phyloP scores from a whole-genome alignment of 2,888 invertebrate species.

The Diplolepis rosae region DNA sequence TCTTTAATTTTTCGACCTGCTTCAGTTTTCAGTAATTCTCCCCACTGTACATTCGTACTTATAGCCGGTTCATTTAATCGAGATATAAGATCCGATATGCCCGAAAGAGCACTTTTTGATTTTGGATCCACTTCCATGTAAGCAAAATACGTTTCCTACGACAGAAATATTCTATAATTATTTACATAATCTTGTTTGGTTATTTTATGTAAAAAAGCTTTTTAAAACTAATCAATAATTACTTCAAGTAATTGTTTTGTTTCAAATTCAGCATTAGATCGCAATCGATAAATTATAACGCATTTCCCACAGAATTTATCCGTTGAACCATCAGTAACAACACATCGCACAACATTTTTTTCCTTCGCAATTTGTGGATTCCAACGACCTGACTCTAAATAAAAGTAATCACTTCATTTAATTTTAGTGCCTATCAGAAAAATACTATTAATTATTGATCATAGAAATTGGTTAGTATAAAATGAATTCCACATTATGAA shows the following conservation, averaged over 20 bases:
- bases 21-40: constrained; percentile 75
- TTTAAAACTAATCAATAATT: constrained; percentile 54
- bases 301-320: constrained; percentile 79
- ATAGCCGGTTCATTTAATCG: constrained; percentile 74
- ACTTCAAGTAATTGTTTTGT: constrained; percentile 81
- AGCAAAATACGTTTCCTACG: constrained; percentile 71
- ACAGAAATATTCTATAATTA: background rate
- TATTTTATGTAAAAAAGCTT: background rate
- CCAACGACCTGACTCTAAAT: constrained; percentile 79
- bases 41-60: constrained; percentile 75
- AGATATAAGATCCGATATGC: constrained; percentile 63
- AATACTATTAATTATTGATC: constrained; percentile 19
- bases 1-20: constrained; percentile 74
- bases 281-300: constrained; percentile 82
- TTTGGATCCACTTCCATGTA: constrained; percentile 66
- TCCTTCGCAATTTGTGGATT: constrained; percentile 69
- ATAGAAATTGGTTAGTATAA: background rate
- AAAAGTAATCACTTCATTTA: too few relatives aligned
- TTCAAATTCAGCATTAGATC: constrained; percentile 78
- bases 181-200: background rate
- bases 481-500: constrained; percentile 32
- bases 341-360: constrained; percentile 75
- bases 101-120: constrained; percentile 63
- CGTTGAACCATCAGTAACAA: constrained; percentile 79
- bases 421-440: too few relatives aligned